Evolutionary conservation across 2,797 vertebrate species (phyloP).

Genomic region (Caiman crocodilus): DNA sequence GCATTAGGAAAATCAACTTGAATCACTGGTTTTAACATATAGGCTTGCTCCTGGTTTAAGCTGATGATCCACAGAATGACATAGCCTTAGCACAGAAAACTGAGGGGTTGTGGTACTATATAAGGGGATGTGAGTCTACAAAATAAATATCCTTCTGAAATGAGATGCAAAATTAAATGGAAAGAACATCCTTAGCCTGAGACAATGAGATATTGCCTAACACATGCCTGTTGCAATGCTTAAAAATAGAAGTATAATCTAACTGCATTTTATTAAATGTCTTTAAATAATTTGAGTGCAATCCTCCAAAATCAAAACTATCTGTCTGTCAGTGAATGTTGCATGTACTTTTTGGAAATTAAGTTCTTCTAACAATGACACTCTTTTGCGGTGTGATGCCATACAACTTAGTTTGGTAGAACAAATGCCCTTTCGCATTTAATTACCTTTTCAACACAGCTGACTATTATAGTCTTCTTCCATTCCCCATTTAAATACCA

Average conservation of each 20-base stretch:
- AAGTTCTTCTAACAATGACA: background rate
- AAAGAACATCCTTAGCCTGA: background rate
- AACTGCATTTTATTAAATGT: background rate
- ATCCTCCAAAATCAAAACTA: background rate
- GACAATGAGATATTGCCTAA: background rate
- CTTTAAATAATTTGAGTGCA: slow-evolving; percentile 19
- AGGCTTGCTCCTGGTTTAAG: slow-evolving; percentile 11
- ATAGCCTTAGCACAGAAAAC: background rate
- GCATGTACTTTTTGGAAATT: background rate
- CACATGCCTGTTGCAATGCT: background rate
- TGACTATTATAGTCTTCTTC: background rate
- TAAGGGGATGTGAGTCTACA: background rate
- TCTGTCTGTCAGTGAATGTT: background rate
- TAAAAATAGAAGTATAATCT: background rate
- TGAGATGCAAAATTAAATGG: background rate
- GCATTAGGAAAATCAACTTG: slow-evolving; percentile 13
- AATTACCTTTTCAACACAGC: background rate
- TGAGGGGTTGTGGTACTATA: background rate
- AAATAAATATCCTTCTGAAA: background rate
- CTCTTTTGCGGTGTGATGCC: background rate
- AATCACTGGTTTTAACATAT: slow-evolving; percentile 28
- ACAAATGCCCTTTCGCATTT: slow-evolving; percentile 17
- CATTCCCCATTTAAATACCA: slow-evolving; percentile 3
- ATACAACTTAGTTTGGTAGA: slow-evolving; percentile 1
- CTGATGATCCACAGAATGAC: background rate